Evolutionary conservation across 2,113 vertebrate genomes (phyloP), one percentile per base, ranked within the genome.

Genomic region (Mastomys coucha): DNA sequence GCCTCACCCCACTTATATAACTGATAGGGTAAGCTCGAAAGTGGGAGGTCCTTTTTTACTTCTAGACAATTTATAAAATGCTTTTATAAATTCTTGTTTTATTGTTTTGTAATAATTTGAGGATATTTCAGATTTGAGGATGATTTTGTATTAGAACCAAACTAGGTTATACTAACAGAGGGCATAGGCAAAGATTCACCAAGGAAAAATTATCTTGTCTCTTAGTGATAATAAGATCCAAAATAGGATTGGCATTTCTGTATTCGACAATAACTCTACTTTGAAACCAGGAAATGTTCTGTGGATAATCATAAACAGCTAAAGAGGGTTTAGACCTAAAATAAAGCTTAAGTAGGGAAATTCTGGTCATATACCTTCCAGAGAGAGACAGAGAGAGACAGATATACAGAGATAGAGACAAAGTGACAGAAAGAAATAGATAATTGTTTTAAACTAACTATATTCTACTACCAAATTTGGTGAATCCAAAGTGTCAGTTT

Each of bases 151-250:
- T 80, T 94, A 96, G 36, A 5, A 0, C 5, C 45, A 39, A 91
- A 42, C 63, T 14, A 16, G 91, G 13, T 77, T 92, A 78, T 92
- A 49, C 90, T 67, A 92, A 51, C 51, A 97, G 91, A 91, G 93
- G 70, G n/a, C 88, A 63, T 85, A 49, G 17, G 33, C 80, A 51
- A 93, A 97, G 72, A 86, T 67, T 69, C 65, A 94, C 60, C 80
- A 89, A 73, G 86, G n/a, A 97, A 91, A 88, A 12, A 36, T 81
- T 78, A 76, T 70, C 93, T n/a, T 96, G 51, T 39, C 69, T 81
- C 72, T 76, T 93, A 88, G 88, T 92, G 80, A 93, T 78, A 88
- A 94, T 90, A 90, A 92, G 77, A 28, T 89, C 56, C 65, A 93
- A 95, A 94, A 82, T 91, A 96, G 31, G 56, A 17, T 24, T 31